Percentiles rank a stretch among this genome's conserved stretches.
These are phyloP conservation scores for Bovichtus diacanthus DNA, from an alignment of 2,797 vertebrate genomes.

Conservation along the genomic window DNA sequence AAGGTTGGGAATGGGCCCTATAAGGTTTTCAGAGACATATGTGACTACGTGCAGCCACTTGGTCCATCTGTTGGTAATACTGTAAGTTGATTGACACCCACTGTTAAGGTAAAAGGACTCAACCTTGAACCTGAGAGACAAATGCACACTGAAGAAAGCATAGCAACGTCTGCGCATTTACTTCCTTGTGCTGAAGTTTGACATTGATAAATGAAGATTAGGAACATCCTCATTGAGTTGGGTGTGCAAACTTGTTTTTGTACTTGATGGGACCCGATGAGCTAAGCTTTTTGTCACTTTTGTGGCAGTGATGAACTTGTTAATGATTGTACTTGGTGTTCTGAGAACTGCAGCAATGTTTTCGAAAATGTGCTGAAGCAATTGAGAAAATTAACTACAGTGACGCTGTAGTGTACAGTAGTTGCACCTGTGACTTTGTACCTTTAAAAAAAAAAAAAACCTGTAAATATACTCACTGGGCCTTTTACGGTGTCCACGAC, in stretches of 20 bases:
- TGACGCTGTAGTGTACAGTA: no score
- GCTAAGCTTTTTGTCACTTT: no score
- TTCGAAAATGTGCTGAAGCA: not conserved
- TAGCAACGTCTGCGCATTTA: not conserved
- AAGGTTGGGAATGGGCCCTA: not conserved
- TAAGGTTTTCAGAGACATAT: not conserved
- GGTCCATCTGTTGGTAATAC: not conserved
- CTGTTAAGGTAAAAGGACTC: not conserved
- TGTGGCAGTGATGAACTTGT: not conserved
- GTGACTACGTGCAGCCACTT: not conserved
- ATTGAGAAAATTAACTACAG: no score
- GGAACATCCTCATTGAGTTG: not conserved
- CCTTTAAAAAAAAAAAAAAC: no score
- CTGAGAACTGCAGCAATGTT: not conserved
- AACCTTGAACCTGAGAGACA: not conserved
- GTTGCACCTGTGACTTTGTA: no score
- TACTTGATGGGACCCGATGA: not conserved
- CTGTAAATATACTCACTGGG: slow-evolving; percentile 89
- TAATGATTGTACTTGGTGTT: not conserved
- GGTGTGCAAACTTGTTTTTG: not conserved
- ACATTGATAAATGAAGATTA: not conserved
- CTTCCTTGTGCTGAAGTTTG: not conserved
- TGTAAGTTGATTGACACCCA: not conserved
- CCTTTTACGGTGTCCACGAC: slow-evolving; percentile 93
- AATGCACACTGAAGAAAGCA: not conserved